Base-by-base conservation (phyloP, 2,113 vertebrate genomes). In the Nettapus auritus region DNA sequence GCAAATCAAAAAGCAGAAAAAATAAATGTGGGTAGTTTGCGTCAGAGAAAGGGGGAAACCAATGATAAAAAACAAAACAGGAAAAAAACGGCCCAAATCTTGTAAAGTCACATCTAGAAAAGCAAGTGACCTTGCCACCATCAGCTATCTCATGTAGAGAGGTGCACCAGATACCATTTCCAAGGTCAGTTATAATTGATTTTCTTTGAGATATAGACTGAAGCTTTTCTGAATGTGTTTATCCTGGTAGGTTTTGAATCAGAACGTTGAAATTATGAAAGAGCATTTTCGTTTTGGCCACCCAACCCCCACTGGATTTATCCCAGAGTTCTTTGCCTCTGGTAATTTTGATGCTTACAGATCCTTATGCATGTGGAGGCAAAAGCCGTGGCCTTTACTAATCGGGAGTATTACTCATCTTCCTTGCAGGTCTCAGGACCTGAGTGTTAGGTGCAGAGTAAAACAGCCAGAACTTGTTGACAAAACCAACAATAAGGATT, bases 181-280 rank as follows among this genome's bases (percentile, higher is more conserved):
- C 90, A 90, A 96, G 83, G 90, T 84, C 67, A 85, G 31, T 23
- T 95, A 59, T 66, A 84, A 89, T 92, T 76, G 80, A 77, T 91
- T 94, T 93, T 55, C 86, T 87, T 69, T 76, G 74, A 74, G 70
- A 90, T 82, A 86, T 78, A 40, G 1, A 73, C 66, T 79, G 84
- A 76, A 83, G 53, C 63, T 79, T 79, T 92, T 76, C 78, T 87
- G 66, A 79, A 96, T 77, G 70, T 55, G 22, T 84, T 90, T 86
- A 53, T 79, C 88, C 69, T 88, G 33, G 36, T 71, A 66, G 36
- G 53, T 90, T 90, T 95, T 76, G 57, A 92, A 92, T 82, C 89
- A 79, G 36, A 89, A 26, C 57, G 36, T 87, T 0, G 0, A 75
- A 90, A 93, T 76, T 67, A 77, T 7, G 17, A 86, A 67, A 50